Conservation (phyloP, 2,113 vertebrate species). For the Proterorhinus semilunaris region DNA sequence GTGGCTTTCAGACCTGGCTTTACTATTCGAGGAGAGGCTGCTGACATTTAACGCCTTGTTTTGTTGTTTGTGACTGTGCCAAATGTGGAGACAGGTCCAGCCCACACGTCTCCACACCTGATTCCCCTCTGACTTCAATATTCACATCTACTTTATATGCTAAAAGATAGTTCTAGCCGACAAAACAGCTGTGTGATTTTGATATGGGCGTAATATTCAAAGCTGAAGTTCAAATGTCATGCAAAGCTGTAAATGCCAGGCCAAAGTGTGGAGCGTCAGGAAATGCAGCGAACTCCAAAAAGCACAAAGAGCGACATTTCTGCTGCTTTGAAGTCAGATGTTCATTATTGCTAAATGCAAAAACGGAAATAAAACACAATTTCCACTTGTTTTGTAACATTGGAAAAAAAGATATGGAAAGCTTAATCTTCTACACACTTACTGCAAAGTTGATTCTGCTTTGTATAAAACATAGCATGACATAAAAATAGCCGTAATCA, state of each 20-base stretch:
- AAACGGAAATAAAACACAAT: slow-evolving; percentile 1
- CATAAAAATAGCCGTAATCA: too few relatives aligned
- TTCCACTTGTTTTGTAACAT: not conserved
- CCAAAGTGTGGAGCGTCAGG: slow-evolving; percentile 44
- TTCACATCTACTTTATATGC: not conserved
- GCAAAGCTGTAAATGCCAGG: slow-evolving; percentile 55
- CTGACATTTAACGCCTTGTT: slow-evolving; percentile 73
- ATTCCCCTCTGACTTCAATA: slow-evolving; percentile 1
- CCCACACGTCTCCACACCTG: slow-evolving; percentile 58
- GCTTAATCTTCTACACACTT: not conserved
- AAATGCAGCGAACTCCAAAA: slow-evolving; percentile 44
- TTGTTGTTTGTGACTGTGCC: slow-evolving; percentile 44
- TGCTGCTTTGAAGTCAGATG: slow-evolving; percentile 23
- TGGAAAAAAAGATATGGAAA: not conserved
- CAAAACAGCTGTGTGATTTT: slow-evolving; percentile 21
- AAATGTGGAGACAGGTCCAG: slow-evolving; percentile 65
- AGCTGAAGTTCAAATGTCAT: slow-evolving; percentile 51
- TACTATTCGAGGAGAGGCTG: slow-evolving; percentile 69
- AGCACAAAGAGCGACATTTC: slow-evolving; percentile 53
- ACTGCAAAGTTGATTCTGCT: not conserved
- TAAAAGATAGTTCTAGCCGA: not conserved
- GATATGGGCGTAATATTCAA: slow-evolving; percentile 54
- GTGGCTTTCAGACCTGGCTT: slow-evolving; percentile 86
- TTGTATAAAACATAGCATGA: too few relatives aligned
- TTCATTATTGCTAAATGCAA: slow-evolving; percentile 18